Conservation (phyloP, 2,113 vertebrate genomes). For the Pedionomus torquatus region DNA sequence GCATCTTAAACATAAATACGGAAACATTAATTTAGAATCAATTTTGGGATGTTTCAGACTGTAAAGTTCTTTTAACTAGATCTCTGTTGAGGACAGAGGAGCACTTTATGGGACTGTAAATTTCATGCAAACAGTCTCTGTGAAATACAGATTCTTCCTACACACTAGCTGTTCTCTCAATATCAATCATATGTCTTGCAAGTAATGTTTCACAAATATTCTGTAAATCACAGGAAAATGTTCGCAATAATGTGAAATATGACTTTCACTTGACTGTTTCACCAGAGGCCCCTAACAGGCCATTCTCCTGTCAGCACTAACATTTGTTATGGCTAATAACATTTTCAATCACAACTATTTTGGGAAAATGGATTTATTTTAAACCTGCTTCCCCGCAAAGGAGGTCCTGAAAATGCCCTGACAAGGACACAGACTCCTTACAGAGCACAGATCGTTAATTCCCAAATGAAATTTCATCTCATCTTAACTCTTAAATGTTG, state of each 20-base stretch:
- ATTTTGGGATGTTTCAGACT: constrained; percentile 79
- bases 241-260: constrained; percentile 79
- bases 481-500: constrained; percentile 14
- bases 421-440: constrained; percentile 80
- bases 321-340: constrained; percentile 86
- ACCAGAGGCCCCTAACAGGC: constrained; percentile 72
- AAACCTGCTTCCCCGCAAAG: constrained; percentile 69
- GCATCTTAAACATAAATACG: constrained; percentile 72
- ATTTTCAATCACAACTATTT: constrained; percentile 84
- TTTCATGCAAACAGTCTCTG: constrained; percentile 71
- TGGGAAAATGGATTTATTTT: constrained; percentile 81
- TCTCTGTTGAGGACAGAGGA: constrained; percentile 74
- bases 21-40: constrained; percentile 80
- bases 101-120: constrained; percentile 80
- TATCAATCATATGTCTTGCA: constrained; percentile 73
- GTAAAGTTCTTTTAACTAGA: constrained; percentile 84
- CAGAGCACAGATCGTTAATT: constrained; percentile 75
- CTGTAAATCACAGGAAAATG: constrained; percentile 80
- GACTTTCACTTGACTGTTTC: constrained; percentile 81
- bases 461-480: constrained; percentile 54
- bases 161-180: constrained; percentile 68
- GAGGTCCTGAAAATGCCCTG: constrained; percentile 62
- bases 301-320: constrained; percentile 78
- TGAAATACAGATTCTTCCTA: constrained; percentile 73
- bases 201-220: constrained; percentile 83